These are phyloP conservation scores for Scaptomyza montana DNA, from an alignment of 1,140 invertebrate genomes.

Conservation along the genomic window DNA sequence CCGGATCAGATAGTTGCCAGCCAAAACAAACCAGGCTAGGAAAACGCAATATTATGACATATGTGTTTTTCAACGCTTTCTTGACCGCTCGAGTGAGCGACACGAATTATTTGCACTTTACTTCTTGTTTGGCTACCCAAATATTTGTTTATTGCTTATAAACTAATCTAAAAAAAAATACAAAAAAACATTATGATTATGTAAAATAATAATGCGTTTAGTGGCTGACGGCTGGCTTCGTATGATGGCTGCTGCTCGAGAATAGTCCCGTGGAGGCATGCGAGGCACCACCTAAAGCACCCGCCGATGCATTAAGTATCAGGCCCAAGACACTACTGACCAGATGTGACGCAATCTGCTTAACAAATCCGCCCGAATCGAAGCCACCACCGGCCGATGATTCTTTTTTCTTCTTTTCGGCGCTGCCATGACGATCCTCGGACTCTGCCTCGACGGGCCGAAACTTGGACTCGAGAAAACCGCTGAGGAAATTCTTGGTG, in stretches of 20 bases:
- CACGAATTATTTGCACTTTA: background rate
- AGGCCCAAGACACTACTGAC: constrained; percentile 71
- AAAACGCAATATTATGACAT: constrained; percentile 15
- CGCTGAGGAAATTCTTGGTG: constrained; percentile 66
- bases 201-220: constrained; percentile 1
- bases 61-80: constrained; percentile 60
- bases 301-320: constrained; percentile 76
- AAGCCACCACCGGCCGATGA: constrained; percentile 46
- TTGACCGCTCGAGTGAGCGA: constrained; percentile 53
- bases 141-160: constrained; percentile 21
- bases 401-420: constrained; percentile 52
- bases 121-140: constrained; percentile 2
- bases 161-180: constrained; percentile 19
- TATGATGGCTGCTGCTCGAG: constrained; percentile 67
- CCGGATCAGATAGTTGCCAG: background rate
- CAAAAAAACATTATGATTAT: constrained; percentile 25
- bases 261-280: constrained; percentile 66
- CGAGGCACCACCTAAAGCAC: constrained; percentile 74
- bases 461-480: constrained; percentile 73
- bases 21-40: background rate
- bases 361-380: constrained; percentile 74
- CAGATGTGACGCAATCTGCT: constrained; percentile 73
- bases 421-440: constrained; percentile 61
- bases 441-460: constrained; percentile 45
- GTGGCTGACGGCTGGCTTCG: constrained; percentile 23